Base-by-base conservation (phyloP, 2,113 vertebrate genomes). In the Clinocottus analis region DNA sequence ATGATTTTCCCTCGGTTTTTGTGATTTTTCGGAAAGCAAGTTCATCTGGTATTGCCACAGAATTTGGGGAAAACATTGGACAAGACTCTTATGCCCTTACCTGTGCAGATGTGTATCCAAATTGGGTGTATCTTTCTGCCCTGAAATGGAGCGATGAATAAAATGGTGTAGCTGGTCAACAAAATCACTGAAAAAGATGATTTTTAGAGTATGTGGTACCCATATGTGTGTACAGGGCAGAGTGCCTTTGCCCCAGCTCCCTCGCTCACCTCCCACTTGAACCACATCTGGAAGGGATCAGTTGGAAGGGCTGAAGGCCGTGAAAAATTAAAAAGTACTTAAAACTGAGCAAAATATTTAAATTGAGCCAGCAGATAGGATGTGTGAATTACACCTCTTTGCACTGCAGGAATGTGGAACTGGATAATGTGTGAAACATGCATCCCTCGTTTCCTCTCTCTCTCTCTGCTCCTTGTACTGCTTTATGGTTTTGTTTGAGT, bases 271-370 rank as follows among this genome's bases (percentile, higher is more conserved):
- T 77, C 76, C 37, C 60, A 59, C 62, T 67, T 72, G 13, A 88
- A 47, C 5, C 77, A 87, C 92, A 93, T 92, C 87, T 94, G 91
- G 90, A 93, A 93, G 21, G 79, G 41, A 93, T 91, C 87, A 90
- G 74, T 53, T 84, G 37, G 74, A 82, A 79, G 53, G 60, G 62
- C 72, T 72, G 67, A 82, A 89, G 77, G 79, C 72, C 67, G 31
- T 82, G 77, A 90, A 92, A 91, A 94, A 91, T 91, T 91, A 93
- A 88, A 85, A 91, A 93, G 88, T 86, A 84, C 85, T 91, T 91
- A 86, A 87, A 92, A 90, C 66, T 76, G 76, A 49, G 75, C 85
- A 85, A 92, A 90, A 91, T 91, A 88, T 93, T 93, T 90, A 87
- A 92, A 91, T 84, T 90, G 85, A 88, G 83, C 14, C 23, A 88